Conservation (phyloP, 2,797 vertebrate species). For the Trachops cirrhosus region DNA sequence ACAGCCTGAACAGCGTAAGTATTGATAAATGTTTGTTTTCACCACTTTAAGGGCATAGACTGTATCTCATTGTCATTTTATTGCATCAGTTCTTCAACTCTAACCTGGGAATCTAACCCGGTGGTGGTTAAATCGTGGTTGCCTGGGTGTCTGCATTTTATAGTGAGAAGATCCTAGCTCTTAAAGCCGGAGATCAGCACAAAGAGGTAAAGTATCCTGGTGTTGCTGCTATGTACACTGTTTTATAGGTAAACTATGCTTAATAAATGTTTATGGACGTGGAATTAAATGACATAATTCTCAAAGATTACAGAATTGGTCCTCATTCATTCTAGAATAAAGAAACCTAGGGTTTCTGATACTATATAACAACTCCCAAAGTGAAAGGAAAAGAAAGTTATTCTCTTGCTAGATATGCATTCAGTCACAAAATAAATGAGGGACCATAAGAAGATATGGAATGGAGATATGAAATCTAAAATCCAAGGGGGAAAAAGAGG, state of each 20-base stretch:
- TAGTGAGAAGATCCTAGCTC: not conserved
- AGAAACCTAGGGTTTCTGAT: constrained; percentile 17
- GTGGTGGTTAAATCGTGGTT: not conserved
- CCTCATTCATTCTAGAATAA: constrained; percentile 17
- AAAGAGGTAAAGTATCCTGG: not conserved
- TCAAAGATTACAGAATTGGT: not conserved
- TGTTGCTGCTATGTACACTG: not conserved
- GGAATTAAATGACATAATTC: not conserved
- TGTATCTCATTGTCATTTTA: not conserved
- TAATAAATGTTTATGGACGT: not conserved
- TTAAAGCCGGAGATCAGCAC: not conserved
- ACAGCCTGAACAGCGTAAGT: not conserved
- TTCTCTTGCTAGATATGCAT: not conserved
- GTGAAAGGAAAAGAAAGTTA: not conserved
- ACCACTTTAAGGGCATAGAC: not conserved
- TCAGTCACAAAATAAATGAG: not conserved
- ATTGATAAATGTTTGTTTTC: not conserved
- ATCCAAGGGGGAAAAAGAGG: not conserved
- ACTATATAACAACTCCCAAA: not conserved
- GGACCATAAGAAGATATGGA: not conserved
- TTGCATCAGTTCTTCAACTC: not conserved
- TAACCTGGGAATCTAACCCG: not conserved
- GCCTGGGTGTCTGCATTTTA: not conserved
- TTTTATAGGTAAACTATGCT: not conserved
- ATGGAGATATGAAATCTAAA: constrained; percentile 40